Percentiles rank a stretch among this genome's conserved stretches.
Evolutionary conservation across 1,140 invertebrate genomes (phyloP).

Genomic region (Tetranychus cinnabarinus): DNA sequence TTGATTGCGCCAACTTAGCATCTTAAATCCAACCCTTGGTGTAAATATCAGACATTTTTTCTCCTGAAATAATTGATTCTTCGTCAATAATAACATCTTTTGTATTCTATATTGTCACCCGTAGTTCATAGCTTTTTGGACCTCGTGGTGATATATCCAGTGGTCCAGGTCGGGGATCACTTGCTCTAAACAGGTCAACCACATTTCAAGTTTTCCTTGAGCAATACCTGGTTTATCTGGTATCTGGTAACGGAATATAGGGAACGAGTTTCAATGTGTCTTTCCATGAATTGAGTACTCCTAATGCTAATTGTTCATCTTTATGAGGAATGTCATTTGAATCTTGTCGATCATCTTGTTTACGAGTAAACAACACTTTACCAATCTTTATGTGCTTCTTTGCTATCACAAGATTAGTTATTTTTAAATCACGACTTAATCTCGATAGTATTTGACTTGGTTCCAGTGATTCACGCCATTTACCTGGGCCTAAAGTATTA

Average conservation of each 20-base stretch:
- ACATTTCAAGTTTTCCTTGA: slow-evolving; percentile 76
- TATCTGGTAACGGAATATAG: too few relatives aligned
- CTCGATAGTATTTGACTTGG: slow-evolving; percentile 61
- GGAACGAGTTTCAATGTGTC: slow-evolving; percentile 64
- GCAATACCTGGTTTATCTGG: slow-evolving; percentile 68
- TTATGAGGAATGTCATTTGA: slow-evolving; percentile 3
- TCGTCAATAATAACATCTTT: slow-evolving; percentile 74
- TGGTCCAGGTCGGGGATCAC: slow-evolving; percentile 46
- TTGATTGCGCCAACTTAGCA: slow-evolving; percentile 57
- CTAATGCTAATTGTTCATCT: slow-evolving; percentile 60
- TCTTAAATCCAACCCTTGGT: slow-evolving; percentile 79
- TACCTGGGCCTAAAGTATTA: slow-evolving; percentile 59
- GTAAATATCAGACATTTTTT: slow-evolving; percentile 85
- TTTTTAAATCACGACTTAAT: slow-evolving; percentile 56
- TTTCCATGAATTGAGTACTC: slow-evolving; percentile 54
- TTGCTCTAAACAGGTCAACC: slow-evolving; percentile 85
- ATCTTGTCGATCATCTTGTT: neutral
- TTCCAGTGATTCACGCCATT: slow-evolving; percentile 66
- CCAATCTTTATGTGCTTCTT: neutral
- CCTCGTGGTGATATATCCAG: slow-evolving; percentile 68
- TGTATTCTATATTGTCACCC: slow-evolving; percentile 75
- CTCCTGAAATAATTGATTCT: slow-evolving; percentile 70
- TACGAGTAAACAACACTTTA: neutral
- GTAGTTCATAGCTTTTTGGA: slow-evolving; percentile 53
- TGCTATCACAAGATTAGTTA: slow-evolving; percentile 17